phyloP scores from a whole-genome alignment of 2,797 vertebrate genomes.

The Cuniculus paca region DNA sequence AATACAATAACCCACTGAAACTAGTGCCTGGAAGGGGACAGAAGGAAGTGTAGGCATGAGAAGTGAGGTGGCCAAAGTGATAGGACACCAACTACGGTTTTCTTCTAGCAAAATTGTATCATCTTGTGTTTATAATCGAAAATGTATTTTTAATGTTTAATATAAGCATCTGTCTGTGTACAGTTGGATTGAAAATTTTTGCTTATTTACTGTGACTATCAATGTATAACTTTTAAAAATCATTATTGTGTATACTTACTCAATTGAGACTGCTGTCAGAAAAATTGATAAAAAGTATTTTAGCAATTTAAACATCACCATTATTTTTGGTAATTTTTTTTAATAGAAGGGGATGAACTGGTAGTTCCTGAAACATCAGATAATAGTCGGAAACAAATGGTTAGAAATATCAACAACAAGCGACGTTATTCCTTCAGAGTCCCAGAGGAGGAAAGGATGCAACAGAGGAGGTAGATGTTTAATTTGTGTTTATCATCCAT shows the following conservation, averaged over 20 bases:
- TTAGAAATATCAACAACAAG: constrained; percentile 98
- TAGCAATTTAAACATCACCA: background rate
- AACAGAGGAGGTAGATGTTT: constrained; percentile 94
- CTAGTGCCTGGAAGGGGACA: background rate
- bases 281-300: constrained; percentile 35
- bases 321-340: constrained; percentile 22
- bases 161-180: constrained; percentile 29
- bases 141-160: background rate
- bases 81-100: background rate
- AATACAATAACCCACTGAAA: background rate
- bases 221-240: background rate
- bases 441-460: constrained; percentile 97
- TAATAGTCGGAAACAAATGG: constrained; percentile 99
- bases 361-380: constrained; percentile 99
- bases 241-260: background rate
- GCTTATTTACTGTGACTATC: constrained; percentile 23
- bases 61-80: background rate
- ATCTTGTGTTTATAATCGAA: constrained; percentile 23
- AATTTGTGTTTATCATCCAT: constrained; percentile 73
- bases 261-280: background rate
- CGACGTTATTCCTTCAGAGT: constrained; percentile 98
- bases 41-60: background rate
- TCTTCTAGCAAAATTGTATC: background rate
- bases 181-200: constrained; percentile 19
- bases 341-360: constrained; percentile 97